These are phyloP conservation scores for Helobdella robusta DNA, from an alignment of 2,888 invertebrate genomes.

Conservation along the genomic window DNA sequence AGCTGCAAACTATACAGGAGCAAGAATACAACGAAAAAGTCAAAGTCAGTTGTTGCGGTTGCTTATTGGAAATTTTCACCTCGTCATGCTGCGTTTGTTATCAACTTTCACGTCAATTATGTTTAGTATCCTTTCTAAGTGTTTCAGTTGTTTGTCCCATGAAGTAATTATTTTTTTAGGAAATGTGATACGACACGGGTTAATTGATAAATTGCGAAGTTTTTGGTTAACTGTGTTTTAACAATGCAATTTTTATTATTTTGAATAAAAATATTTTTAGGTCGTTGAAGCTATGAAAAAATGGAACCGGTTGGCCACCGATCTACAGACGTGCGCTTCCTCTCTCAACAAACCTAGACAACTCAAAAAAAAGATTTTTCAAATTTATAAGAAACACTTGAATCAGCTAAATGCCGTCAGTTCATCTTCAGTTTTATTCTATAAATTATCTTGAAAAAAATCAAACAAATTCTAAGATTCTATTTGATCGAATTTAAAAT, in stretches of 20 bases:
- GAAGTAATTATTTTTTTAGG: no score
- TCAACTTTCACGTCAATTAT: no score
- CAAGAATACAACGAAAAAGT: constrained; percentile 22
- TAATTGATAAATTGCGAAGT: not conserved
- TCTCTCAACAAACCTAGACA: constrained; percentile 10
- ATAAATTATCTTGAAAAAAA: not conserved
- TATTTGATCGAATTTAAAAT: not conserved
- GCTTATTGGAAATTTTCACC: no score
- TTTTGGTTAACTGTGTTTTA: not conserved
- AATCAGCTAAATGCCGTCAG: not conserved
- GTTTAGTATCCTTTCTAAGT: no score
- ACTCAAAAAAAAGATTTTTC: constrained; percentile 12
- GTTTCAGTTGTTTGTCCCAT: no score
- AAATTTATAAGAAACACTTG: constrained; percentile 14
- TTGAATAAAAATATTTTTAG: not conserved
- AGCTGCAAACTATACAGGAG: constrained; percentile 21
- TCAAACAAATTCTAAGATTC: not conserved
- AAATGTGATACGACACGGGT: no score
- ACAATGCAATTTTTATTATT: not conserved
- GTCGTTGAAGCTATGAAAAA: constrained; percentile 11
- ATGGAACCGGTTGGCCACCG: constrained; percentile 20
- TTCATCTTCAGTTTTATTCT: not conserved
- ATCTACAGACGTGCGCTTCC: constrained; percentile 1
- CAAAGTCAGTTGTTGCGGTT: no score
- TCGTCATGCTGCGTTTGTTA: no score